A percentile compares a stretch with the other conserved stretches of the same genome.
Conservation (phyloP, 2,888 invertebrate species). For the Epinotia nisella region DNA sequence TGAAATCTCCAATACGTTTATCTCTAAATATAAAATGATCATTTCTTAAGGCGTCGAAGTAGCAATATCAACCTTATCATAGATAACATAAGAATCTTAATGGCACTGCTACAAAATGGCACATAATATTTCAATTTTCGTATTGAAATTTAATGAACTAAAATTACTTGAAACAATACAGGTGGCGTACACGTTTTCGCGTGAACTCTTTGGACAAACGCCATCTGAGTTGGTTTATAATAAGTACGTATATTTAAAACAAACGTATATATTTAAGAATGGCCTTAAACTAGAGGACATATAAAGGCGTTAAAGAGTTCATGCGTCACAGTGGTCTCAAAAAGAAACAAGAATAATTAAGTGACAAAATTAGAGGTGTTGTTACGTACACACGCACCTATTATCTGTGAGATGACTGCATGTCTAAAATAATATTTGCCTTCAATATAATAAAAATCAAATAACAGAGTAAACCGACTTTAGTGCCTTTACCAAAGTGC, state of each 20-base stretch:
- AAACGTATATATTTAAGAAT: neutral
- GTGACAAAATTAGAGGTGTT: too few species aligned
- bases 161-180: slow-evolving; percentile 9
- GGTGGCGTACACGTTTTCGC: neutral
- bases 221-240: slow-evolving; percentile 18
- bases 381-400: too few species aligned
- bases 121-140: neutral
- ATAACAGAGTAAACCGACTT: too few species aligned
- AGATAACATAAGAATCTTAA: neutral
- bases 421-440: too few species aligned
- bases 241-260: neutral
- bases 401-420: too few species aligned
- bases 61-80: neutral
- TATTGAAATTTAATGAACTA: neutral
- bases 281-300: neutral
- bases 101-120: neutral
- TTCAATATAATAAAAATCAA: too few species aligned
- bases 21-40: too few species aligned
- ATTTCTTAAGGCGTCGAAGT: neutral
- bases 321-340: too few species aligned
- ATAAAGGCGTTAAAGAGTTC: too few species aligned
- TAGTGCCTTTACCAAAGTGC: too few species aligned
- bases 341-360: too few species aligned
- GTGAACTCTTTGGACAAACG: slow-evolving; percentile 18
- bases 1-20: too few species aligned